Base-by-base conservation (phyloP, 2,888 invertebrate genomes). In the Phlogophora meticulosa region DNA sequence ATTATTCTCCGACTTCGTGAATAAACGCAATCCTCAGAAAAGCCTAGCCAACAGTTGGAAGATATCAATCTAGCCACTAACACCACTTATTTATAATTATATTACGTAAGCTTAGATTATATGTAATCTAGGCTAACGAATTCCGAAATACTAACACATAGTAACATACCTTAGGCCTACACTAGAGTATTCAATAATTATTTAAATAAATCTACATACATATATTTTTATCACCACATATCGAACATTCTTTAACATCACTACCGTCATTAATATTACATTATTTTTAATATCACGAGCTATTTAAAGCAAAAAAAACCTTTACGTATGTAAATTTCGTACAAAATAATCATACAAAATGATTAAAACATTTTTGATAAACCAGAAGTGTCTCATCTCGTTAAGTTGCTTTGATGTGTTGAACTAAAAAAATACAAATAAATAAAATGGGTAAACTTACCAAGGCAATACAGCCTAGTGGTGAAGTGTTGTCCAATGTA, bases 381-480 rank as follows among this genome's bases (percentile, higher is more conserved):
- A n/a, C 11, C 10, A 7, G 24, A 36, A 7, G 3, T 61, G 58
- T 43, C 11, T n/a, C n/a, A 36, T 36, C 15, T 20, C 9, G 3
- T 9, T 20, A 34, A 3, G 20, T 34, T n/a, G n/a, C n/a, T 24
- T 15, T 38, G 28, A 28, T 4, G 5, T 5, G 28, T 28, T 28
- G 4, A 28, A 28, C 4, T n/a, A 15, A 32, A 49, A 7, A 4
- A 20, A 20, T 2, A 58, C 13, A 59, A 42, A 49, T 20, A 43
- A 20, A 43, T 40, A 40, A 45, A 22, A 45, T 15, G 3, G 56
- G 62, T 24, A 15, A 72, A 91, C 92, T 91, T 79, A 93, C 92
- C 92, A 92, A 93, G 90, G 85, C 85, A 87, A 87, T 75, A 87
- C 89, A 83, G 88, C 87, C 86, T 78, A 82, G 78, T 84, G 72